phyloP scores from a whole-genome alignment of 2,113 vertebrate genomes.

The Xiphias gladius region DNA sequence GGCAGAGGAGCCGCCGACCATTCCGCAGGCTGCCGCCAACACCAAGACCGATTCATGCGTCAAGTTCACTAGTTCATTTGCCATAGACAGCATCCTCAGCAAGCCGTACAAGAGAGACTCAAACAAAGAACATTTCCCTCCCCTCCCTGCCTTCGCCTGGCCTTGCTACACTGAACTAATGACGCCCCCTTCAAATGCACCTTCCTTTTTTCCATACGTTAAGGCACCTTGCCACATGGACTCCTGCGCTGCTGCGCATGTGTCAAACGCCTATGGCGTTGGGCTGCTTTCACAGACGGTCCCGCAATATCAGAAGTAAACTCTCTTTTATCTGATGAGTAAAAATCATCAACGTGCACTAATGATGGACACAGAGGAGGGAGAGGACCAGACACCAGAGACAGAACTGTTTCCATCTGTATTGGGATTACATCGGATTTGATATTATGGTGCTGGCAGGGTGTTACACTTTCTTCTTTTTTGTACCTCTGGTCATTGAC shows the following conservation, averaged over 20 bases:
- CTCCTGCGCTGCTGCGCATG: conserved; percentile 55
- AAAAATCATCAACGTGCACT: conserved; percentile 23
- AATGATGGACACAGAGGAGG: conserved; percentile 2
- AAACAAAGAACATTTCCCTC: background rate
- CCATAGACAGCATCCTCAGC: conserved; percentile 94
- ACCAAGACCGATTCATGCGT: conserved; percentile 45
- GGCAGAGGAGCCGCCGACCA: conserved; percentile 40
- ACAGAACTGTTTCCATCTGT: background rate
- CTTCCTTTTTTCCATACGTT: conserved; percentile 57
- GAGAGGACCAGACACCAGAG: background rate
- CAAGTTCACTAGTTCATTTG: conserved; percentile 93
- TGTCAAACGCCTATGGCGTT: conserved; percentile 48
- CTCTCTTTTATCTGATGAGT: conserved; percentile 9
- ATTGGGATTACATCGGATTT: background rate
- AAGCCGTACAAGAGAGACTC: conserved; percentile 86
- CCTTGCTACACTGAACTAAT: conserved; percentile 62
- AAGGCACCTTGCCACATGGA: conserved; percentile 40
- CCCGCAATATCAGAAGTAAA: conserved; percentile 19
- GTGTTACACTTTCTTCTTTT: conserved; percentile 7
- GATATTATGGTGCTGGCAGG: conserved; percentile 10
- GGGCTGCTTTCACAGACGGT: conserved; percentile 40
- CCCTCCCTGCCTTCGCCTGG: conserved; percentile 70
- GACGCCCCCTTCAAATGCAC: conserved; percentile 64
- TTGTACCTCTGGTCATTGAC: conserved; percentile 22
- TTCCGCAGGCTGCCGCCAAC: background rate